Evolutionary conservation across 2,888 invertebrate species (phyloP).

Genomic region (Cantharis flavilabris): DNA sequence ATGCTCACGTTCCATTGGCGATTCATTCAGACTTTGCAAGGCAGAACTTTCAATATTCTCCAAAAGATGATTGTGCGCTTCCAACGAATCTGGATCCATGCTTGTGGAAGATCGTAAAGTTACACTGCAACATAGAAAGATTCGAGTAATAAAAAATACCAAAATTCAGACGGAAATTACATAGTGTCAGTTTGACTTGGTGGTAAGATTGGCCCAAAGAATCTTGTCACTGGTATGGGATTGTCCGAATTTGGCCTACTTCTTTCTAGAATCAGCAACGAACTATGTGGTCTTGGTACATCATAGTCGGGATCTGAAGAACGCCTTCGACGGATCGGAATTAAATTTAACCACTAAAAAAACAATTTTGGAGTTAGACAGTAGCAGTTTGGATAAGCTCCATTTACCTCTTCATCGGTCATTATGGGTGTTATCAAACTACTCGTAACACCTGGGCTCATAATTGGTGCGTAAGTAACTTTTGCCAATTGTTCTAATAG

Average conservation of each 20-base stretch:
- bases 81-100: constrained; percentile 53
- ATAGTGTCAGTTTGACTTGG: background rate
- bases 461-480: constrained; percentile 53
- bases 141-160: background rate
- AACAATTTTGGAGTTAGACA: background rate
- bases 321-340: constrained; percentile 45
- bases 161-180: background rate
- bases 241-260: constrained; percentile 35
- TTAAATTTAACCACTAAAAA: constrained; percentile 47
- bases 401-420: constrained; percentile 48
- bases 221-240: constrained; percentile 49
- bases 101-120: constrained; percentile 34
- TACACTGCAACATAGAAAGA: constrained; percentile 22
- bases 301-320: constrained; percentile 57
- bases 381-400: background rate
- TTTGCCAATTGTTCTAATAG: constrained; percentile 52
- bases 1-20: background rate
- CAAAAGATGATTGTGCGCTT: constrained; percentile 28
- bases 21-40: background rate
- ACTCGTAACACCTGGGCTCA: constrained; percentile 50
- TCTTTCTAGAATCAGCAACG: constrained; percentile 39
- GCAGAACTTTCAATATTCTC: background rate
- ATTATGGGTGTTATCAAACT: constrained; percentile 47
- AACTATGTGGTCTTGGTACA: constrained; percentile 55
- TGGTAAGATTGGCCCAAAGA: constrained; percentile 49